phyloP scores from a whole-genome alignment of 1,140 invertebrate genomes.

The Colletes latitarsis region DNA sequence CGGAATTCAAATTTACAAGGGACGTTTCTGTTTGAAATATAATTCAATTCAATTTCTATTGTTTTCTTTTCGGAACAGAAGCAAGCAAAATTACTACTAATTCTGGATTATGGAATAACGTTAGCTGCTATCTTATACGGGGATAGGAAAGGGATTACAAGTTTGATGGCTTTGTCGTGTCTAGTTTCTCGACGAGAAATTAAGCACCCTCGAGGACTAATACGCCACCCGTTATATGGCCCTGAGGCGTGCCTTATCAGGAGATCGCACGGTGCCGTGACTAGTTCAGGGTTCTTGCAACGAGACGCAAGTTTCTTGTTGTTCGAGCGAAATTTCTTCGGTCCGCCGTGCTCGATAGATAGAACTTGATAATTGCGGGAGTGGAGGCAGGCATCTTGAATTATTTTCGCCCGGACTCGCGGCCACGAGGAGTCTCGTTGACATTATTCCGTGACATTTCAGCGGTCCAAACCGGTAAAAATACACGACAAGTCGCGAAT shows the following conservation, averaged over 20 bases:
- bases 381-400: neutral
- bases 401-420: neutral
- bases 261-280: conserved; percentile 14
- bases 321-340: conserved; percentile 8
- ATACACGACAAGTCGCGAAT: no score
- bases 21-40: no score
- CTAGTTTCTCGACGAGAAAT: no score
- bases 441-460: neutral
- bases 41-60: no score
- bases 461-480: neutral
- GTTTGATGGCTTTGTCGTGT: no score
- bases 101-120: no score
- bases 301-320: conserved; percentile 7
- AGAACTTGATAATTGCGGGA: neutral
- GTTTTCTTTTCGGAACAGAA: no score
- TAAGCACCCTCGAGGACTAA: neutral
- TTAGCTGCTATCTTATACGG: no score
- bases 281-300: conserved; percentile 20
- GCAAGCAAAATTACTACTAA: no score
- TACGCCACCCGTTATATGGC: neutral
- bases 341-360: neutral
- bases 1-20: neutral
- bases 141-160: no score
- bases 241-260: conserved; percentile 15
- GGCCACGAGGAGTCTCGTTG: neutral